Evolutionary conservation across 1,140 invertebrate species (phyloP), one percentile per base, ranked within the genome.

Genomic region (Coelopa frigida): DNA sequence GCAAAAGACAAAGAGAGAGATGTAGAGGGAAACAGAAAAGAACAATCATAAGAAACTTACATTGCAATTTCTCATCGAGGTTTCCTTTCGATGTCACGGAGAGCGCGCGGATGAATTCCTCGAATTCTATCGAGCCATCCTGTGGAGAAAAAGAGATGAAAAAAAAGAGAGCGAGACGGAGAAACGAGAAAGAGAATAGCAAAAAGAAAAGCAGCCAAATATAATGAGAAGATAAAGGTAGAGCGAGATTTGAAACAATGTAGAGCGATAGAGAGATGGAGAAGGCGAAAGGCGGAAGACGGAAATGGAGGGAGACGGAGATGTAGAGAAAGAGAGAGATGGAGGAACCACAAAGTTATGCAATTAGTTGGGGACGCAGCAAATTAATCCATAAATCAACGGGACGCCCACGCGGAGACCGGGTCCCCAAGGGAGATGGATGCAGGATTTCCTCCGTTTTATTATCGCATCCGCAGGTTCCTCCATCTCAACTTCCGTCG

Each of bases 41-140:
- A 42, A 42, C 26, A 5, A 44, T 21, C n/a, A 11, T 3, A 18
- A 18, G n/a, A 4, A 22, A 87, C 89, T 90, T 77, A 95, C 93
- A 97, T 62, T 94, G 89, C 56, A 97, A 76, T 76, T 97, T 97
- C 73, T 96, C 93, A 59, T 97, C 93, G 52, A 96, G 75, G 73
- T 94, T 96, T 51, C 93, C 93, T 66, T 93, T 78, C 61, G 91
- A 95, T 78, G 93, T 96, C 59, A 96, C 89, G 50, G 91, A 94
- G 42, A 96, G 76, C 23, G 93, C 93, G 72, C 89, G 80, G 64
- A 97, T 95, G 71, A 96, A 97, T 74, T 97, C 93, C 72, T 97
- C 93, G 72, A 97, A 96, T 74, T 96, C 93, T 72, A 96, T 97
- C 54, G 90, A 91, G 36, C 93, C 93, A 72, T 96, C 93, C 93